Conservation (phyloP, 2,888 invertebrate species). For the Deilephila elpenor region DNA sequence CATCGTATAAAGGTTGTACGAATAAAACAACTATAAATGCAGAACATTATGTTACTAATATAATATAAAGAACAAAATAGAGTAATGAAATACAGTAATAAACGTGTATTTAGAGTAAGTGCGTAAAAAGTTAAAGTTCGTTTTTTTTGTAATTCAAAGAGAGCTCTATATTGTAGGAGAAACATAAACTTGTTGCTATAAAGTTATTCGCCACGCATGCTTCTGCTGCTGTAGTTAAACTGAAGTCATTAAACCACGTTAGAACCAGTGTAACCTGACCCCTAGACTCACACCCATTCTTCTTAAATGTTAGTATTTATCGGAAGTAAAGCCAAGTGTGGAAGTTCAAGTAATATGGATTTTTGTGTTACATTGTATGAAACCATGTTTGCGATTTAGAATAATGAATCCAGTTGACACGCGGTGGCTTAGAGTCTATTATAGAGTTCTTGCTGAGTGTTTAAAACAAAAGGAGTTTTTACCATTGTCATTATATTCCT, state of each 20-base stretch:
- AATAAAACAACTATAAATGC: too few relatives aligned
- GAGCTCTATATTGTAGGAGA: neutral
- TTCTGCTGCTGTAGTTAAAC: constrained; percentile 13
- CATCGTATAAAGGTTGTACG: too few relatives aligned
- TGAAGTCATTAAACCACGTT: constrained; percentile 1
- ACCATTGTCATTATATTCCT: too few relatives aligned
- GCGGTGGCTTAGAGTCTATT: neutral
- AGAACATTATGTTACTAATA: neutral
- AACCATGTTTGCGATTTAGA: constrained; percentile 22
- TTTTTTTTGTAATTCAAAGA: constrained; percentile 14
- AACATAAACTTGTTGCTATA: constrained; percentile 23
- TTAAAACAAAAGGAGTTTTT: neutral
- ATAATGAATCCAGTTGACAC: constrained; percentile 8
- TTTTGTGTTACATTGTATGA: constrained; percentile 12
- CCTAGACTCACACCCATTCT: neutral
- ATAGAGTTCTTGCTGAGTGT: constrained; percentile 8
- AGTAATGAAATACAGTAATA: neutral
- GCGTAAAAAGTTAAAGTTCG: too few relatives aligned
- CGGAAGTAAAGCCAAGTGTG: neutral
- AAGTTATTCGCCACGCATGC: constrained; percentile 21
- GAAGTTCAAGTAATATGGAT: constrained; percentile 3
- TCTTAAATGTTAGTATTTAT: neutral
- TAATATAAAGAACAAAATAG: neutral
- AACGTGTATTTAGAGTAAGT: neutral
- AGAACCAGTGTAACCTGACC: neutral